Base-by-base conservation (phyloP, 2,797 vertebrate genomes). In the Fistularia tabacaria region DNA sequence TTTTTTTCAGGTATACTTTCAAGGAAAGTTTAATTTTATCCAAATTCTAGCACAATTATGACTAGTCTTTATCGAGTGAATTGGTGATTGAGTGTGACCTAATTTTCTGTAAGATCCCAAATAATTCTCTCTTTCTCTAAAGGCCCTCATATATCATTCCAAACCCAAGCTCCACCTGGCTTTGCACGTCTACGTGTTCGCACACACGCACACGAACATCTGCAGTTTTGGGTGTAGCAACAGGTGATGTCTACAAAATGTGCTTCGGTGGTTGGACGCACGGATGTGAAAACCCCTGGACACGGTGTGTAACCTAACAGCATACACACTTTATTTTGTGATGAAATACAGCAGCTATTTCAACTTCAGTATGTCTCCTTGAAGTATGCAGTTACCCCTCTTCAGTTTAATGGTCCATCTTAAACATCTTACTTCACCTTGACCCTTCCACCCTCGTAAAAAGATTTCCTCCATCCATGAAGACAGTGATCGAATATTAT, bases 391-490 rank as follows among this genome's bases (percentile, higher is more conserved):
- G 62, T 66, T 81, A 71, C n/a, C 48, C 51, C 51, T 71, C 25
- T 74, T 46, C 37, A 56, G 54, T 68, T 76, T 62, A 63, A 72
- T 15, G 1, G 42, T 46, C 9, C 46, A 55, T 69, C 56, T 62
- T 66, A 40, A 58, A 73, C 55, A 46, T 54, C 59, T 69, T 51
- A 12, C 55, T 71, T 54, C 63, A 51, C 61, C 46, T 39, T 14
- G 38, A 66, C 41, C 63, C 51, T 56, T 51, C 44, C 13, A 7
- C 38, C 15, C 37, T 57, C 14, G 45, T 12, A 39, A 42, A 14
- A 14, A 40, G 47, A 61, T 69, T 45, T 59, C 77, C 54, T 48
- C 62, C 71, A 64, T 52, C 38, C 79, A 75, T 78, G 46, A 49
- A 64, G 45, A 62, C 49, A 25, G 25, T 25, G 25, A 25, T 25